Evolutionary conservation across 2,113 vertebrate species (phyloP), one percentile per base, ranked within the genome.

Genomic region (Penelope pileata): DNA sequence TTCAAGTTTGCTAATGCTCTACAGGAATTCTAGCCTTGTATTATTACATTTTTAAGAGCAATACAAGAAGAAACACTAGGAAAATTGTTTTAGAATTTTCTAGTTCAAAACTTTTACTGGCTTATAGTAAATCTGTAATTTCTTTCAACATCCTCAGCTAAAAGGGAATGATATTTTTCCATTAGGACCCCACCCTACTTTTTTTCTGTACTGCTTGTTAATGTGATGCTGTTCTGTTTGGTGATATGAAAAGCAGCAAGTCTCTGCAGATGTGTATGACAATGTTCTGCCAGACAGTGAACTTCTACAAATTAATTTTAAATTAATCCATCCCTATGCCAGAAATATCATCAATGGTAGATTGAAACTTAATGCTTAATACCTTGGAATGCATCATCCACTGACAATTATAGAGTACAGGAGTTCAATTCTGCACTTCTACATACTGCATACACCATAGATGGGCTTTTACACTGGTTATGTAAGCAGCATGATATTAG

Each of bases 271-370:
- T 32, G 60, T n/a, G 30, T 43, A 64, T 0, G 8, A 42, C 12
- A 76, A 38, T 73, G 16, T 67, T 82, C 53, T 74, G 40, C 30
- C 38, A 67, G 84, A 23, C 79, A 69, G 15, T 22, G 42, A 67
- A 34, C 42, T 69, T 90, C 78, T 82, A 79, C 22, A 50, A 92
- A 91, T 83, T 82, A 59, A 43, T 85, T 93, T 95, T 43, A 91
- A 82, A 69, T 84, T 50, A 67, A 86, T 59, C 43, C 69, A 74
- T 76, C 70, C n/a, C n/a, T 40, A 7, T 68, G 38, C 80, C 64
- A 73, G 63, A 69, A 80, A 43, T 80, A 51, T 34, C 8, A 6
- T 24, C n/a, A 70, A 29, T 80, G 12, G 15, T 10, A 87, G 10
- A 58, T 2, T 30, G 29, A 73, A 78, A 82, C 36, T 36, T 64